These are phyloP conservation scores for Netelia inedita DNA, from an alignment of 2,888 invertebrate species.

Conservation along the genomic window DNA sequence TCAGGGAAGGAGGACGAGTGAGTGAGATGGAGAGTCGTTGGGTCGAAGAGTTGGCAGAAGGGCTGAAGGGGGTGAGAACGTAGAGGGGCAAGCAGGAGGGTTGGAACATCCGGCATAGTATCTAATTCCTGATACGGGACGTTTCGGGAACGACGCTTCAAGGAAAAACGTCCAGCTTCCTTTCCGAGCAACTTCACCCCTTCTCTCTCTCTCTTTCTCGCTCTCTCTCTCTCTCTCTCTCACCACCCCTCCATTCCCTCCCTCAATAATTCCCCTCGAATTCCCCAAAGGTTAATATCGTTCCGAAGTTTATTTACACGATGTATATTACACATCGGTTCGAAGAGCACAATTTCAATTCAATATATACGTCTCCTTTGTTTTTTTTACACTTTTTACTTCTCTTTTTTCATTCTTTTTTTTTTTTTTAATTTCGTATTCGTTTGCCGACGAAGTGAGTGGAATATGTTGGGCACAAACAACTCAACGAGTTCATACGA, in stretches of 20 bases:
- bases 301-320: slow-evolving; percentile 33
- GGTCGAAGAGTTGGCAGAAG: no score
- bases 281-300: slow-evolving; percentile 33
- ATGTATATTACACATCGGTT: slow-evolving; percentile 30
- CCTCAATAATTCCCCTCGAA: not conserved
- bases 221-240: not conserved
- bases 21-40: slow-evolving; percentile 27
- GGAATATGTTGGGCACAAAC: slow-evolving; percentile 15
- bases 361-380: not conserved
- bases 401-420: not conserved
- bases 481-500: not conserved
- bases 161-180: slow-evolving; percentile 43
- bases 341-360: not conserved
- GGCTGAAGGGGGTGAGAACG: no score
- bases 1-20: slow-evolving; percentile 15
- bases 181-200: slow-evolving; percentile 10
- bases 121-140: slow-evolving; percentile 78
- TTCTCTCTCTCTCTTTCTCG: slow-evolving; percentile 8
- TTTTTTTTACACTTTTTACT: slow-evolving; percentile 10
- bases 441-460: slow-evolving; percentile 11
- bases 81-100: not conserved
- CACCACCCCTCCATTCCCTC: not conserved
- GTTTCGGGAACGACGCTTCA: slow-evolving; percentile 44
- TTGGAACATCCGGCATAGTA: slow-evolving; percentile 70
- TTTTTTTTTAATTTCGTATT: slow-evolving; percentile 10